Conservation (phyloP, 2,113 vertebrate species). For the Okapia johnstoni region DNA sequence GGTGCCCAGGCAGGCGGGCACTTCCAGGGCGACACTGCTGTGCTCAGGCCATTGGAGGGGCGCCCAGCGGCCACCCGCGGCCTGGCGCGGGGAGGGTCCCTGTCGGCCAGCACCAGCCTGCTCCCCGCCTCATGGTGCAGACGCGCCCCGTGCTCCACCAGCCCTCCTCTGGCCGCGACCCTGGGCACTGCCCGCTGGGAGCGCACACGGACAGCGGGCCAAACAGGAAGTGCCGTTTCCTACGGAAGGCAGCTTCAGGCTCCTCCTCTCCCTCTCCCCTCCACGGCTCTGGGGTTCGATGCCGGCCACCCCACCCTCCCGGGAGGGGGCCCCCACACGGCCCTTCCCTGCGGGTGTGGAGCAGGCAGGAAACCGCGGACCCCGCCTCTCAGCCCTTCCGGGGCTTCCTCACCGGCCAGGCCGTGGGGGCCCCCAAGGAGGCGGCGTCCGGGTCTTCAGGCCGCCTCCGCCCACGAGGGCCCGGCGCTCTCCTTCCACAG, state of each 20-base stretch:
- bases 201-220: rapidly evolving
- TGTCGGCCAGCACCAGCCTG: not conserved
- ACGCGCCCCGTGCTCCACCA: rapidly evolving
- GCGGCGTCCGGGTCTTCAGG: not conserved
- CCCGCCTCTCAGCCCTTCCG: no score
- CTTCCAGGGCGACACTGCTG: not conserved
- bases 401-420: not conserved
- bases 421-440: not conserved
- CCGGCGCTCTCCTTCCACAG: not conserved
- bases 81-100: not conserved
- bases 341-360: not conserved
- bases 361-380: not conserved
- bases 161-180: not conserved
- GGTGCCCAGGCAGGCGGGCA: not conserved
- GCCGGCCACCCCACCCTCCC: not conserved
- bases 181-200: not conserved
- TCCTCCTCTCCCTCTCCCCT: not conserved
- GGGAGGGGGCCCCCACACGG: not conserved
- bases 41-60: not conserved
- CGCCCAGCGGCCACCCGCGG: rapidly evolving
- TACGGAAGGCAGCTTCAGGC: not conserved
- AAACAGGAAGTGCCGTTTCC: not conserved
- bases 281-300: not conserved
- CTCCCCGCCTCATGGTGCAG: not conserved
- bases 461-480: not conserved